Evolutionary conservation across 1,140 invertebrate species (phyloP), one percentile per base, ranked within the genome.

Genomic region (Brachionus sp.): DNA sequence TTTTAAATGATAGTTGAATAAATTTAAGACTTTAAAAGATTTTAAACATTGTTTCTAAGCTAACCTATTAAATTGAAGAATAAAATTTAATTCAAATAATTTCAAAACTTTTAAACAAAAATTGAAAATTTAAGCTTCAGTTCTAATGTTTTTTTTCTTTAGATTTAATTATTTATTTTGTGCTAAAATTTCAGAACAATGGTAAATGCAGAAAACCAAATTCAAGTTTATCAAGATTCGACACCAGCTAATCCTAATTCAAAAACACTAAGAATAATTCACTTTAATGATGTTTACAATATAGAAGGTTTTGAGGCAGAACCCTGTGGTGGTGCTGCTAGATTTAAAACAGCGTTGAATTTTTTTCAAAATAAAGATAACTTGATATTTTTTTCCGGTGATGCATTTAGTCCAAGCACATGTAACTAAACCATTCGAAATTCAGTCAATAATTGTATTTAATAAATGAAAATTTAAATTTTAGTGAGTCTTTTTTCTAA

Each of bases 241-340:
- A 33, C 10, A 37, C 64, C 64, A 3, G 16, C 37, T 37, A 23
- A 70, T 19, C 6, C 37, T 39, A 39, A 39, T 16, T 70, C 70
- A 6, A 62, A 80, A 42, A 37, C n/a, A 16, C 39, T 62, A 4
- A 39, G 77, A 66, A 83, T 83, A 12, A 39, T 66, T 29, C 95
- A 96, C 89, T 96, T 93, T 89, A 96, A 96, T 88, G 95, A 96
- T 91, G 94, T 95, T 0, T 96, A 96, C 88, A 96, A 96, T 87
- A 93, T 96, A 42, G 94, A 96, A 86, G 91, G 90, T 68, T 90
- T 91, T 82, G 86, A 86, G 16, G 92, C 93, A 86, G 93, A 93
- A 9, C 91, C 94, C 50, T 29, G 29, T 16, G 95, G 94, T 2
- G 94, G 94, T 16, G 94, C 94, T 7, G 91, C 94, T 0, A 90